Evolutionary conservation across 2,113 vertebrate species (phyloP).

Genomic region (Sebastes schlegelii): DNA sequence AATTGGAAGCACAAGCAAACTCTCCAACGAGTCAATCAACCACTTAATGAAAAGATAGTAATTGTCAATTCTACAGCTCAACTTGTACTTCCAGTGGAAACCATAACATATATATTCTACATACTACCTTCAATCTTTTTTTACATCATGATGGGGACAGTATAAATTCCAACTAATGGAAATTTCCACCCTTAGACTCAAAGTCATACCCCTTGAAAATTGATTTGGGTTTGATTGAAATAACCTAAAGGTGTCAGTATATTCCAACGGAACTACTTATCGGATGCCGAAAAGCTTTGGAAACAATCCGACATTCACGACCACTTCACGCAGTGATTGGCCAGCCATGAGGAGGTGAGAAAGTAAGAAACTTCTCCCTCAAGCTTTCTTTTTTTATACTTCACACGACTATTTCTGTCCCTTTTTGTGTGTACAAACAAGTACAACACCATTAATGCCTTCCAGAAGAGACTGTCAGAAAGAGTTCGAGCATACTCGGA

Average conservation of each 20-base stretch:
- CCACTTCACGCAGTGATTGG: not conserved
- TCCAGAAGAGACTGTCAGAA: not conserved
- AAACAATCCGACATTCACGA: too few species aligned
- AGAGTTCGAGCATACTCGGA: not conserved
- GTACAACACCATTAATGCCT: not conserved
- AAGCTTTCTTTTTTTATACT: not conserved
- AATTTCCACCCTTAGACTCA: not conserved
- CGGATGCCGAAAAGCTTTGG: fast-evolving
- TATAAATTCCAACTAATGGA: not conserved
- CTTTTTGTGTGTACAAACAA: not conserved
- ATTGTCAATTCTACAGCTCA: not conserved
- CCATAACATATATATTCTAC: not conserved
- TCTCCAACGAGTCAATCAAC: slow-evolving; percentile 32
- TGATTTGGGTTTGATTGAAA: not conserved
- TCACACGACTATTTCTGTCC: not conserved
- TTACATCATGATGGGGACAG: not conserved
- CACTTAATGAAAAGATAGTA: slow-evolving; percentile 24
- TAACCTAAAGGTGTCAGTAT: not conserved
- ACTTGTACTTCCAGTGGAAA: not conserved
- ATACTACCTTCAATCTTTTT: not conserved
- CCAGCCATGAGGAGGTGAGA: not conserved
- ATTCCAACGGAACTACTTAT: not conserved
- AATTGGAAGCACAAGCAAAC: slow-evolving; percentile 28
- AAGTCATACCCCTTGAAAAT: not conserved
- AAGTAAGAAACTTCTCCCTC: not conserved